Evolutionary conservation across 2,113 vertebrate species (phyloP), one percentile per base, ranked within the genome.

Genomic region (Cephalopholis sonnerati): DNA sequence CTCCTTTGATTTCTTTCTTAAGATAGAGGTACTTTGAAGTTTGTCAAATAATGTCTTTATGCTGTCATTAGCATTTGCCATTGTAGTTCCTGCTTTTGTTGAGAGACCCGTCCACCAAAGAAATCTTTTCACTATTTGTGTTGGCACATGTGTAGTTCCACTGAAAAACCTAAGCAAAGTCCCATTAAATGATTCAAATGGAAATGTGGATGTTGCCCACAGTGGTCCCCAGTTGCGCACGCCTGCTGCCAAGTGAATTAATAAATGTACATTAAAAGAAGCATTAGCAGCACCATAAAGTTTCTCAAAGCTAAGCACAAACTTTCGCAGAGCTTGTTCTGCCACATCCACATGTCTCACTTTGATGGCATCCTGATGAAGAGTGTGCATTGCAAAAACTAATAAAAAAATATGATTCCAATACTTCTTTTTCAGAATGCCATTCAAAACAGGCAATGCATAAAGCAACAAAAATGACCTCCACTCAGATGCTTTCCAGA

Each of bases 121-220:
- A 4, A 69, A 78, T 20, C 54, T 59, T 2, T 78, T 78, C 3
- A 69, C 55, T 36, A 61, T 61, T 29, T 61, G 55, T 12, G 18
- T 39, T 78, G 22, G 41, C 41, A 70, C 65, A 61, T 53, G 18
- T 55, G 65, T 69, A 39, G 65, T 69, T 59, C 65, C 44, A 61
- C 22, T 77, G 64, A 77, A 77, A 59, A 68, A 59, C 20, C 13
- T 74, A 16, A 81, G 27, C 20, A 61, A 53, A 59, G 71, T 75
- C 9, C 46, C 57, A 69, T 82, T 82, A 82, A 69, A 82, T 36
- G 44, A 81, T 44, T 81, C 63, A 74, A 61, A 81, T 81, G 62
- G 29, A 59, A 74, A 81, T 8, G 70, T 81, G n/a, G 79, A 67
- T 67, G 70, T 74, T 67, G 70, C 70, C 70, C 79, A 81, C 63